These are phyloP conservation scores for Chiridota heheva DNA, from an alignment of 35 echinoderm and acorn worm genomes.

Conservation along the genomic window DNA sequence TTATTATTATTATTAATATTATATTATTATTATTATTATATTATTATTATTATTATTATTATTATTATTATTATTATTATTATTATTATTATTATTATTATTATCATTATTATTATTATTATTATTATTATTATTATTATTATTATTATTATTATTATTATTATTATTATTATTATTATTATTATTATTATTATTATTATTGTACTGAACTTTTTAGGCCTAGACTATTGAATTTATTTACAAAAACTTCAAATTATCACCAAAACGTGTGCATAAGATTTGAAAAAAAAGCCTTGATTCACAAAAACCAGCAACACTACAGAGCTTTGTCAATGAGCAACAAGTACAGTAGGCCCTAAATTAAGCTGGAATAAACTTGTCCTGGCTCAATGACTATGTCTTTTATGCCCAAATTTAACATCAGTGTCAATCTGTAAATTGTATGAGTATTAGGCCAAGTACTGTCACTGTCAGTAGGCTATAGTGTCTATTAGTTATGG, in stretches of 20 bases:
- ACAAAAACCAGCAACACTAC: too few relatives aligned
- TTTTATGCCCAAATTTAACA: not conserved
- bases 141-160: constrained; percentile 11
- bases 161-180: constrained; percentile 11
- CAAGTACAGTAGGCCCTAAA: not conserved
- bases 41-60: constrained; percentile 11
- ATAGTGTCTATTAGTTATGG: too few relatives aligned
- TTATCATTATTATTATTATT: constrained; percentile 10
- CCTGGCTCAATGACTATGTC: not conserved
- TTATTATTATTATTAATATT: constrained; percentile 4
- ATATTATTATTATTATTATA: not conserved
- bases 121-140: constrained; percentile 11
- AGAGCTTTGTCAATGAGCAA: too few relatives aligned
- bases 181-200: constrained; percentile 11
- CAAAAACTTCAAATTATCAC: too few relatives aligned
- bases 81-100: constrained; percentile 11
- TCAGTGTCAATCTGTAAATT: too few relatives aligned
- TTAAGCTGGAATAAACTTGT: not conserved
- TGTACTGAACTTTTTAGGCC: not conserved
- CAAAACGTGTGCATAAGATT: too few relatives aligned
- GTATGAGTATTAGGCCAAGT: not conserved
- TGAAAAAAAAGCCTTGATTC: not conserved
- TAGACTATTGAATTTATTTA: not conserved
- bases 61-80: constrained; percentile 11
- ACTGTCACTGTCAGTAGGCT: too few relatives aligned